Percentiles rank a stretch among this genome's conserved stretches.
These are phyloP conservation scores for Sebastes fasciatus DNA, from an alignment of 2,113 vertebrate genomes.

Conservation along the genomic window DNA sequence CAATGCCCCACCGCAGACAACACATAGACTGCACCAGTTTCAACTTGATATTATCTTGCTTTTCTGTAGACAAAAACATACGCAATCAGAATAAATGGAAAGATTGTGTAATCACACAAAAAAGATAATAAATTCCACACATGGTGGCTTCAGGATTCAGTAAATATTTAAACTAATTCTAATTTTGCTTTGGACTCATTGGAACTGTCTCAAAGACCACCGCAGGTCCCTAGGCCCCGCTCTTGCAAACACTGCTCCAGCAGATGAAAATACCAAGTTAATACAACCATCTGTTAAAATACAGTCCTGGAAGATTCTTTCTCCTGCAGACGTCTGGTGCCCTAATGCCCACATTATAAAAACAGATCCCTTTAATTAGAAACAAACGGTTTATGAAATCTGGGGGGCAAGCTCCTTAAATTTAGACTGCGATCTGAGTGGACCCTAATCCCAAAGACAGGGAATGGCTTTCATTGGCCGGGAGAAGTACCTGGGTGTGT, in stretches of 20 bases:
- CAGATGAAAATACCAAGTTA: slow-evolving; percentile 64
- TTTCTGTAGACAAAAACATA: not conserved
- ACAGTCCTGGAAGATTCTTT: slow-evolving; percentile 44
- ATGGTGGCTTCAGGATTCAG: not conserved
- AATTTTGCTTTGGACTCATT: not conserved
- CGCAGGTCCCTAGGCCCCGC: not conserved
- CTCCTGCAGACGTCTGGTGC: slow-evolving; percentile 57
- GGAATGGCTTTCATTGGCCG: slow-evolving; percentile 54
- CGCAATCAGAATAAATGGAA: not conserved
- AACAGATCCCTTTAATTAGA: slow-evolving; percentile 78
- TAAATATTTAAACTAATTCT: not conserved
- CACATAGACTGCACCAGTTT: not conserved
- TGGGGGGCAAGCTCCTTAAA: slow-evolving; percentile 44
- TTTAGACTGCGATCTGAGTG: slow-evolving; percentile 41
- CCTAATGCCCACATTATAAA: slow-evolving; percentile 59
- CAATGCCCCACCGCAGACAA: not conserved
- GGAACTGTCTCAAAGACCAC: slow-evolving; percentile 15
- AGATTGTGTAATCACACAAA: not conserved
- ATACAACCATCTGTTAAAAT: slow-evolving; percentile 80
- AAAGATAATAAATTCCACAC: not conserved
- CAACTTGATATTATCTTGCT: not conserved
- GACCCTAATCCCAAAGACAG: slow-evolving; percentile 56
- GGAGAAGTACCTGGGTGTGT: slow-evolving; percentile 52
- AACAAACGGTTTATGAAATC: slow-evolving; percentile 66
- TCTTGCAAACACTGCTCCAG: slow-evolving; percentile 28